phyloP scores from a whole-genome alignment of 2,888 invertebrate species.

The Myathropa florea region DNA sequence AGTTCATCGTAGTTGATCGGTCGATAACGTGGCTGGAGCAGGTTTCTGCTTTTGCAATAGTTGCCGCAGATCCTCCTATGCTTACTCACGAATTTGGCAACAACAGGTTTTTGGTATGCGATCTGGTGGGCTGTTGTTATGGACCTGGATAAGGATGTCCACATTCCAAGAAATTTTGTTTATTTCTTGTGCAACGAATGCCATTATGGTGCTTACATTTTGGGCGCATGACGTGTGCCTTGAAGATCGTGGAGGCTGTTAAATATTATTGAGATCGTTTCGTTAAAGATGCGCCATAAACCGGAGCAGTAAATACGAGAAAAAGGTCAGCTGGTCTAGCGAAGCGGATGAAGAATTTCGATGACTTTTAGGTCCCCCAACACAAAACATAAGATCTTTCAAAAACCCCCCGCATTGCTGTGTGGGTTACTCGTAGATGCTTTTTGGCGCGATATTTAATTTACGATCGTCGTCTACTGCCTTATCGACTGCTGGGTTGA shows the following conservation, averaged over 20 bases:
- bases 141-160: neutral
- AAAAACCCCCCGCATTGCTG: too few relatives aligned
- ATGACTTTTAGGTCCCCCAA: neutral
- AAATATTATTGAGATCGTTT: neutral
- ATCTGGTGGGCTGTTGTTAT: neutral
- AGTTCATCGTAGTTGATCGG: neutral
- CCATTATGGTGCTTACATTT: neutral
- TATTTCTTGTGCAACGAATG: neutral
- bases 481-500: too few relatives aligned
- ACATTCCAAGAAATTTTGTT: neutral
- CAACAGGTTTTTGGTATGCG: neutral
- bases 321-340: neutral
- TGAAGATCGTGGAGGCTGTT: neutral
- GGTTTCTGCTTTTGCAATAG: neutral
- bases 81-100: neutral
- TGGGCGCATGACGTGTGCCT: neutral
- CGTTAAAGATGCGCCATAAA: too few relatives aligned
- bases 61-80: neutral
- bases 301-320: too few relatives aligned
- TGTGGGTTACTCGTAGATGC: too few relatives aligned
- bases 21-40: neutral
- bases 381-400: too few relatives aligned
- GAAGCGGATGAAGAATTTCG: neutral
- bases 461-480: too few relatives aligned
- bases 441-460: too few relatives aligned